Conservation (phyloP, 1,140 invertebrate species). For the Aphidius gifuensis region DNA sequence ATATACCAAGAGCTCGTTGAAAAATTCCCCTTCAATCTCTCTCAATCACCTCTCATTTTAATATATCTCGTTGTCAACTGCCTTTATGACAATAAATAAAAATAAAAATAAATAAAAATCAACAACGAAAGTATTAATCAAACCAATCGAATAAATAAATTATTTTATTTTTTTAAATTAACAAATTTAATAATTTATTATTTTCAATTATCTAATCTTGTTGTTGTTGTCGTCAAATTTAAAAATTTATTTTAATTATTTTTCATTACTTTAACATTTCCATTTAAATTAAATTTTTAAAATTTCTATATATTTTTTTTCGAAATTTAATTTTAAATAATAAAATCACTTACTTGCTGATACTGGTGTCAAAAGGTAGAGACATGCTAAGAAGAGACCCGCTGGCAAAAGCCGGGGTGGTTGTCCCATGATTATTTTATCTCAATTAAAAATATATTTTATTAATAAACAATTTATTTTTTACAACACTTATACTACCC, state of each 20-base stretch:
- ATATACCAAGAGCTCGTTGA: conserved; percentile 26
- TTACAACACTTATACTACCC: conserved; percentile 11
- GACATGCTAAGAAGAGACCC: conserved; percentile 32
- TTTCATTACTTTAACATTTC: neutral
- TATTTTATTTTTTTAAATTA: neutral
- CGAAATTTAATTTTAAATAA: neutral
- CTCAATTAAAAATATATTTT: conserved; percentile 12
- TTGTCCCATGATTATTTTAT: conserved; percentile 40
- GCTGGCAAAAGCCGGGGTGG: conserved; percentile 43
- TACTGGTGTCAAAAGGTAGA: conserved; percentile 35
- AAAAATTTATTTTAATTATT: conserved; percentile 9
- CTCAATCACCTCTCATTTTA: neutral
- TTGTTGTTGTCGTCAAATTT: neutral
- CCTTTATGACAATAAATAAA: too few relatives aligned
- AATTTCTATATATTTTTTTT: too few relatives aligned
- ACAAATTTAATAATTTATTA: neutral
- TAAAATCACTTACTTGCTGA: conserved; percentile 31
- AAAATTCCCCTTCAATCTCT: conserved; percentile 11
- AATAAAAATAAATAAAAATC: too few relatives aligned
- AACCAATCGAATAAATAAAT: neutral
- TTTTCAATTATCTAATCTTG: too few relatives aligned
- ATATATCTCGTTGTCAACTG: neutral
- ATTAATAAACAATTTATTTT: conserved; percentile 10
- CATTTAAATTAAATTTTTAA: too few relatives aligned
- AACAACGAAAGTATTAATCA: too few relatives aligned